A percentile compares a stretch with the other conserved stretches of the same genome.
Conservation (phyloP, 2,797 vertebrate species). For the Onychomys arenicola region DNA sequence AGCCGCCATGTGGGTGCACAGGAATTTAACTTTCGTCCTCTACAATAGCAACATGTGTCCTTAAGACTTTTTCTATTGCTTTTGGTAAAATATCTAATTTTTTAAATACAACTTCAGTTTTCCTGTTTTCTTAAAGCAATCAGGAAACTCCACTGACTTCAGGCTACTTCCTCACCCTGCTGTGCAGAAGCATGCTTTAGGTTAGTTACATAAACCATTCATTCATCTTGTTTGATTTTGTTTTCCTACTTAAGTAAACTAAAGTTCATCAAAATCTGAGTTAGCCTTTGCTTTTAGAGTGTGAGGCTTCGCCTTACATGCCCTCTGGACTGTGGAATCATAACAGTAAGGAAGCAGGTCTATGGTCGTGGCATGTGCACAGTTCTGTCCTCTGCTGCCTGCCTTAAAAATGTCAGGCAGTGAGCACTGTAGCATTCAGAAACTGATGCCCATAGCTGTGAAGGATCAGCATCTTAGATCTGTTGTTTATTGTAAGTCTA, state of each 20-base stretch:
- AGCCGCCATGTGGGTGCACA: no score
- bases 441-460: neutral
- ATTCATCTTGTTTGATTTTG: neutral
- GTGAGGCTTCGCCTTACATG: neutral
- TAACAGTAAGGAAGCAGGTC: neutral
- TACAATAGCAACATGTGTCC: neutral
- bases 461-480: neutral
- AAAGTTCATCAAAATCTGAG: neutral
- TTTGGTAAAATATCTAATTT: constrained; percentile 20
- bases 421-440: neutral
- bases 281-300: constrained; percentile 13
- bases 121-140: neutral
- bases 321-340: neutral
- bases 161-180: neutral
- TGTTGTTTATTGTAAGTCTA: neutral
- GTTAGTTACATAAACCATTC: neutral
- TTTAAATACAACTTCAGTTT: neutral
- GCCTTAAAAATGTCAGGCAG: neutral
- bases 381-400: neutral
- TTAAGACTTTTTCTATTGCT: no score
- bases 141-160: neutral
- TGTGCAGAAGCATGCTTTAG: constrained; percentile 2
- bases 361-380: neutral
- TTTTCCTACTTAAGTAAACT: neutral
- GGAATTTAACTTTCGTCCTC: neutral